Conservation (phyloP, 1,140 invertebrate genomes). For the Halotydeus destructor region DNA sequence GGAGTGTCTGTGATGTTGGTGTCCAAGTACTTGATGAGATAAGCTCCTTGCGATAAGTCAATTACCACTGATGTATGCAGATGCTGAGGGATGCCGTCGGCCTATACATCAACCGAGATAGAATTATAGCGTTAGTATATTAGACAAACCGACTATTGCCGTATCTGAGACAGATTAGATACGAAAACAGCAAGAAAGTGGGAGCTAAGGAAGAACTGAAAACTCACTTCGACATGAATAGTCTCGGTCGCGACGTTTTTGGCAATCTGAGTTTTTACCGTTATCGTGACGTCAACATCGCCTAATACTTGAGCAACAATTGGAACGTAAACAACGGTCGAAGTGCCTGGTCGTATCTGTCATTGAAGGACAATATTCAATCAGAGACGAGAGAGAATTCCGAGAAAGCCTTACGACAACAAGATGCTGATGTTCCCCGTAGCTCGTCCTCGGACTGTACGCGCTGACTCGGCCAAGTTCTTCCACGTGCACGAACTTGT, state of each 20-base stretch:
- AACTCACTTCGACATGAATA: constrained; percentile 46
- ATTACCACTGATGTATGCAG: constrained; percentile 73
- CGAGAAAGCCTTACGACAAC: constrained; percentile 69
- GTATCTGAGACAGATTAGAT: too few species aligned
- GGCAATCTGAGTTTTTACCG: constrained; percentile 63
- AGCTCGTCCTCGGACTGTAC: constrained; percentile 54
- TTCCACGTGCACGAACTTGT: constrained; percentile 85
- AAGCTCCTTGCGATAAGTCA: constrained; percentile 73
- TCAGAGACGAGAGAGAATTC: too few species aligned
- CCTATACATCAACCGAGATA: too few species aligned
- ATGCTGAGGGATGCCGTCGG: constrained; percentile 78
- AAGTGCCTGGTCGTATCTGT: constrained; percentile 25
- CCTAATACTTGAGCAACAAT: constrained; percentile 63
- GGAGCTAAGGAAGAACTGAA: too few species aligned
- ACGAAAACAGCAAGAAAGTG: too few species aligned
- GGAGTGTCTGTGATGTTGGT: constrained; percentile 79
- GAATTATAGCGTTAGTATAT: too few species aligned
- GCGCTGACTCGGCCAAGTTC: constrained; percentile 55
- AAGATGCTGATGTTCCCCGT: constrained; percentile 80
- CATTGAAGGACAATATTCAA: too few species aligned
- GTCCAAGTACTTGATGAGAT: constrained; percentile 81
- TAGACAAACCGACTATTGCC: too few species aligned
- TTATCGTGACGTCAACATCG: constrained; percentile 51
- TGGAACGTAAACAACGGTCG: constrained; percentile 52
- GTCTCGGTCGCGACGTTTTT: constrained; percentile 46